These are phyloP conservation scores for Bostrychus sinensis DNA, from an alignment of 2,113 vertebrate species.

Conservation along the genomic window DNA sequence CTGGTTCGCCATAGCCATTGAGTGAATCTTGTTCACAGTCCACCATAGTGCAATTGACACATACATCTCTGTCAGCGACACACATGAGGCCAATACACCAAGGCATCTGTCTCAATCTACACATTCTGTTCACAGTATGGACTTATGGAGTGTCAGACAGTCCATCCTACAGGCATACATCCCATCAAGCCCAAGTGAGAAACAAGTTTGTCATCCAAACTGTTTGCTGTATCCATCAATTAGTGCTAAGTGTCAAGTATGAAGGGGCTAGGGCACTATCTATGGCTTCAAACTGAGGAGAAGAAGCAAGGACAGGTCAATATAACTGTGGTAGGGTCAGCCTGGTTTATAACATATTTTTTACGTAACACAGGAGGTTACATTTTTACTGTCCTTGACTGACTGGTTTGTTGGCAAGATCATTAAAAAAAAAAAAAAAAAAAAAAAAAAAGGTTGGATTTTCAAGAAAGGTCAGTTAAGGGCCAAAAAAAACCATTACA, in stretches of 20 bases:
- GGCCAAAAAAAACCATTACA: too few species aligned
- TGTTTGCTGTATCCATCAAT: slow-evolving; percentile 33
- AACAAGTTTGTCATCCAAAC: slow-evolving; percentile 46
- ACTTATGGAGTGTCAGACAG: slow-evolving; percentile 42
- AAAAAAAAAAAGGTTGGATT: too few species aligned
- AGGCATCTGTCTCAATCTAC: slow-evolving; percentile 55
- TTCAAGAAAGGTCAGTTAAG: not conserved
- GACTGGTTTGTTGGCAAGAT: too few species aligned
- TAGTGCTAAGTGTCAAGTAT: not conserved
- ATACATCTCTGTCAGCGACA: slow-evolving; percentile 53
- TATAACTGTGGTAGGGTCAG: not conserved
- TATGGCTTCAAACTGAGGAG: slow-evolving; percentile 12
- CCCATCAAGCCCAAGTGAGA: slow-evolving; percentile 21
- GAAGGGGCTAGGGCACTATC: not conserved
- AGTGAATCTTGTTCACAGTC: slow-evolving; percentile 15
- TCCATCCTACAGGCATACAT: slow-evolving; percentile 50
- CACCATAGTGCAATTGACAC: slow-evolving; percentile 35
- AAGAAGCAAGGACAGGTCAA: not conserved
- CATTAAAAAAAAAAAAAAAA: too few species aligned
- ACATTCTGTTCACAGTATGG: slow-evolving; percentile 44
- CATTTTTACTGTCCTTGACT: too few species aligned
- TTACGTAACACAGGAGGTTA: too few species aligned
- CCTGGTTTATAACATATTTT: too few species aligned
- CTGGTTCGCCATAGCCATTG: not conserved
- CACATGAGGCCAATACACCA: slow-evolving; percentile 24